These are phyloP conservation scores for Tetragonula carbonaria DNA, from an alignment of 2,888 invertebrate species.

Conservation along the genomic window DNA sequence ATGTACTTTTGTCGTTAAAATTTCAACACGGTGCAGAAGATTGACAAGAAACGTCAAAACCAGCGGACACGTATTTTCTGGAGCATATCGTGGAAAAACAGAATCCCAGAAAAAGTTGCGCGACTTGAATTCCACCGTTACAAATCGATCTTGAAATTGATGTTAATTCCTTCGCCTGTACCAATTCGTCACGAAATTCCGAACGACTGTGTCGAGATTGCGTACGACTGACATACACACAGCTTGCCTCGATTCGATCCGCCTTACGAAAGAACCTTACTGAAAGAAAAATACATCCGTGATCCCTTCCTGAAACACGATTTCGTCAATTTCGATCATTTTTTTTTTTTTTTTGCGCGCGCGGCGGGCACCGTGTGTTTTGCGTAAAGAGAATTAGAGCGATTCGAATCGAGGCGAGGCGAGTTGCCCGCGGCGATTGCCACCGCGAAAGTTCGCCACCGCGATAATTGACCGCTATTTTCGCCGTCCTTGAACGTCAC, in stretches of 20 bases:
- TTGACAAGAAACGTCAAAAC: no score
- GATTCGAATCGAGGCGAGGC: constrained; percentile 43
- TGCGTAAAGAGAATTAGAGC: constrained; percentile 37
- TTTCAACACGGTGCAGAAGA: no score
- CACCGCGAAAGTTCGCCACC: background rate
- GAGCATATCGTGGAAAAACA: no score
- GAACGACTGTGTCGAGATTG: background rate
- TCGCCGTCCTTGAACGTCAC: background rate
- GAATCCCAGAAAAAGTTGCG: background rate
- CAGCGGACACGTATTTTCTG: no score
- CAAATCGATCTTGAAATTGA: background rate
- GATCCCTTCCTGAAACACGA: background rate
- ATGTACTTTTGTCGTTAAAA: no score
- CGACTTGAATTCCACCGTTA: background rate
- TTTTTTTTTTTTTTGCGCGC: background rate
- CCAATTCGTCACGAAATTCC: background rate
- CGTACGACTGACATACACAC: background rate
- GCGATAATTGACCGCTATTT: constrained; percentile 3
- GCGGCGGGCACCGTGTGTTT: background rate
- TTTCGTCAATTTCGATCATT: background rate
- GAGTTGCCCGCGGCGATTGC: background rate
- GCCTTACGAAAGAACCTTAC: no score
- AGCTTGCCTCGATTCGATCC: background rate
- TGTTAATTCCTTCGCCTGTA: background rate
- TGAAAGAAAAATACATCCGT: background rate